phyloP scores from a whole-genome alignment of 1,140 invertebrate genomes.

The Calephelis nemesis region DNA sequence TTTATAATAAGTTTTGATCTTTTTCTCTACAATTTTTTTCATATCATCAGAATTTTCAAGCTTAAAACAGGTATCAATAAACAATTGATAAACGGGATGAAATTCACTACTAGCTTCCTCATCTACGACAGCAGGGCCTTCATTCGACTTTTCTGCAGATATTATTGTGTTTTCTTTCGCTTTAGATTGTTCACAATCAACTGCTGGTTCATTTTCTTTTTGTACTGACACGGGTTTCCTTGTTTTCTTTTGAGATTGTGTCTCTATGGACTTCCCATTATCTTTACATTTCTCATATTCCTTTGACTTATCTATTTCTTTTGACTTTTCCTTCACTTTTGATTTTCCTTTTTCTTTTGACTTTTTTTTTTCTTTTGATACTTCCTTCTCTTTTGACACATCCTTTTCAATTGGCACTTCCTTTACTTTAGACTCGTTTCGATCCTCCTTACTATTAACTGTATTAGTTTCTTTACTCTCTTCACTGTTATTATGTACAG shows the following conservation, averaged over 20 bases:
- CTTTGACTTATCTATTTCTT: too few species aligned
- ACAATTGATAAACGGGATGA: slow-evolving; percentile 57
- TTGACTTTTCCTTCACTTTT: too few species aligned
- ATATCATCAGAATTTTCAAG: slow-evolving; percentile 72
- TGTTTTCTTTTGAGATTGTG: background rate
- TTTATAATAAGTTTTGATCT: slow-evolving; percentile 69
- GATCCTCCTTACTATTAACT: background rate
- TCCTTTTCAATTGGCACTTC: background rate
- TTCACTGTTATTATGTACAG: slow-evolving; percentile 16
- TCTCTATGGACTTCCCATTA: background rate
- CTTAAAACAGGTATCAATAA: slow-evolving; percentile 63
- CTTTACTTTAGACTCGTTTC: too few species aligned
- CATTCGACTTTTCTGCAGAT: background rate
- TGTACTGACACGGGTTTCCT: background rate
- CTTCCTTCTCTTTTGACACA: too few species aligned
- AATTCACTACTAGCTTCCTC: slow-evolving; percentile 41
- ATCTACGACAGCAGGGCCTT: background rate
- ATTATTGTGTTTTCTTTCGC: background rate
- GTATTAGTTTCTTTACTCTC: slow-evolving; percentile 9
- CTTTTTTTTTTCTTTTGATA: too few species aligned
- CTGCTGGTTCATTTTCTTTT: background rate
- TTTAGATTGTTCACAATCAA: background rate
- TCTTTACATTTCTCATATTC: too few species aligned
- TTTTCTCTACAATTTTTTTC: slow-evolving; percentile 71
- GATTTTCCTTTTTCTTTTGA: too few species aligned